Conservation (phyloP, 2,888 invertebrate genomes). For the Mimumesa dahlbomi region DNA sequence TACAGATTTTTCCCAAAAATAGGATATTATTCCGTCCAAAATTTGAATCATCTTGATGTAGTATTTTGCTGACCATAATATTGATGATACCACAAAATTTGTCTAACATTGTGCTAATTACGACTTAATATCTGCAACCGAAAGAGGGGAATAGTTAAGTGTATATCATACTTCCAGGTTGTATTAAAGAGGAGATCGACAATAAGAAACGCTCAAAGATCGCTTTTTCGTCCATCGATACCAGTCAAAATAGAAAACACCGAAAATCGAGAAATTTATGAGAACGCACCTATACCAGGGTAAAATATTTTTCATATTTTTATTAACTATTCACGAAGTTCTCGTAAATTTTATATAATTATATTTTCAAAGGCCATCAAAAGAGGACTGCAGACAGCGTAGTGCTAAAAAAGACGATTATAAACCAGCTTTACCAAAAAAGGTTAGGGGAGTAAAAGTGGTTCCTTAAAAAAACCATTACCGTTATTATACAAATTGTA, state of each 20-base stretch:
- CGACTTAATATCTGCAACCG: no score
- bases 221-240: slow-evolving; percentile 45
- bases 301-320: slow-evolving; percentile 16
- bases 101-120: no score
- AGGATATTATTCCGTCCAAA: no score
- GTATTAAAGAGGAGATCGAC: slow-evolving; percentile 59
- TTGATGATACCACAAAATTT: no score
- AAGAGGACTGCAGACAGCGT: not conserved
- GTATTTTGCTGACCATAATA: no score
- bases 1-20: no score
- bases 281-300: slow-evolving; percentile 39
- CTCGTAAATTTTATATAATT: not conserved
- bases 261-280: slow-evolving; percentile 49
- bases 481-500: slow-evolving; percentile 11
- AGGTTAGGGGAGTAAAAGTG: slow-evolving; percentile 11
- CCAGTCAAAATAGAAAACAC: slow-evolving; percentile 42
- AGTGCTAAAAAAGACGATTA: not conserved
- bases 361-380: slow-evolving; percentile 5
- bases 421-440: slow-evolving; percentile 28
- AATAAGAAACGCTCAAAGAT: slow-evolving; percentile 53
- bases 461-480: not conserved
- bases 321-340: not conserved
- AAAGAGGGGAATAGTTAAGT: not conserved
- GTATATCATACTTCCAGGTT: slow-evolving; percentile 37
- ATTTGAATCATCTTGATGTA: no score